Evolutionary conservation across 2,797 vertebrate species (phyloP), one percentile per base, ranked within the genome.

Genomic region (Lemur catta): DNA sequence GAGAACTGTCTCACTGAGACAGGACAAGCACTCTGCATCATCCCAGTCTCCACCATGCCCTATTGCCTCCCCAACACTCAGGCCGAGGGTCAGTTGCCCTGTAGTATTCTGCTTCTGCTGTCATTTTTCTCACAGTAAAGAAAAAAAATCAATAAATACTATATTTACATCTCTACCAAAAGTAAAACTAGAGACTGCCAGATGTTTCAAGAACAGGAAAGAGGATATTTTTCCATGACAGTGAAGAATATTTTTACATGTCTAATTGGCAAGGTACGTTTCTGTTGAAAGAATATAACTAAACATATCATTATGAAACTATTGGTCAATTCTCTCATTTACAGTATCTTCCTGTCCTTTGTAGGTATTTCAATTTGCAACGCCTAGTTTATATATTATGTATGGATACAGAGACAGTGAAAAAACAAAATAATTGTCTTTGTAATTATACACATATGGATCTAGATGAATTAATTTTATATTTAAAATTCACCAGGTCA

Each of bases 371-470:
- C 57, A 82, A 93, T 72, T 86, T 90, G 26, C 43, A n/a, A 91
- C 7, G 3, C 46, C 41, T 78, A 46, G 28, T 86, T 76, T 80
- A 91, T 67, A 10, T 50, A 93, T 55, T 26, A 87, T 0, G 11
- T 93, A 50, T n/a, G 59, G 43, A 55, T 30, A 89, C 1, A 84
- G 33, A 82, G 59, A 48, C 46, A 95, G 26, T 84, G 52, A 84
- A 81, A 95, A 93, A 82, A 48, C 41, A 89, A 96, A 92, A 89
- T 76, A 84, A 57, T 28, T 87, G 38, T 48, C 61, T 95, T 72
- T 93, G 46, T 92, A 74, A 88, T 35, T 46, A 84, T 2, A 81
- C 9, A 89, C 18, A 59, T 91, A 43, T 61, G 57, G 59, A 94
- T 14, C 61, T 87, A 69, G 18, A 82, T 76, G 48, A 84, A 87